A percentile compares a stretch with the other conserved stretches of the same genome.
These are phyloP conservation scores for Chanos chanos DNA, from an alignment of 2,797 vertebrate genomes.

Conservation along the genomic window DNA sequence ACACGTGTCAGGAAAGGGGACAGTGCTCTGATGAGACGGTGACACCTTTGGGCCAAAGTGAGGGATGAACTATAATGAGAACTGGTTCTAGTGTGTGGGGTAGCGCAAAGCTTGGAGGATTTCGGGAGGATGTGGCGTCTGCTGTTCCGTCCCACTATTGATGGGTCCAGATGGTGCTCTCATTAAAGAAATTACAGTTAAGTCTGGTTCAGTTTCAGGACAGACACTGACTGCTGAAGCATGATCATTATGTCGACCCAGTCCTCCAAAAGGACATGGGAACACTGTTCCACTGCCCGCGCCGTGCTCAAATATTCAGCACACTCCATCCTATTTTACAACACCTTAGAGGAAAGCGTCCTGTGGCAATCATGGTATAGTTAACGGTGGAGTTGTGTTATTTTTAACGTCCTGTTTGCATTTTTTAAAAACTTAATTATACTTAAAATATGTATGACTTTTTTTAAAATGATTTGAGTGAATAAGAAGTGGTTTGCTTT, in stretches of 20 bases:
- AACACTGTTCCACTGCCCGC: not conserved
- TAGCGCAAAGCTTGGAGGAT: slow-evolving; percentile 24
- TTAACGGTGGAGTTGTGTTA: no score
- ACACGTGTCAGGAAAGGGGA: slow-evolving; percentile 7
- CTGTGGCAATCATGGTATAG: no score
- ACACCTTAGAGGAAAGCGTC: no score
- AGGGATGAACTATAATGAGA: slow-evolving; percentile 46
- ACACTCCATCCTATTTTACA: not conserved
- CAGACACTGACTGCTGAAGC: slow-evolving; percentile 34
- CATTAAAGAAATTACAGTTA: slow-evolving; percentile 56
- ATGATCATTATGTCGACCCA: slow-evolving; percentile 16
- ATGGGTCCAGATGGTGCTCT: slow-evolving; percentile 58
- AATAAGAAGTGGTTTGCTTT: no score
- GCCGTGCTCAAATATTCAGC: not conserved
- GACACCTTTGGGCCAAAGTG: slow-evolving; percentile 28
- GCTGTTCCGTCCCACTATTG: slow-evolving; percentile 42
- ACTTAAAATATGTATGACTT: no score
- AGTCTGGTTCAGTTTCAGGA: slow-evolving; percentile 44
- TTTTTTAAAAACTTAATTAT: no score
- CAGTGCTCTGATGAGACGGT: slow-evolving; percentile 10
- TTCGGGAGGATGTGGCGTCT: slow-evolving; percentile 5
- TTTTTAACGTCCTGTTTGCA: no score
- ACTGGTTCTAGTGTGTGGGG: slow-evolving; percentile 1
- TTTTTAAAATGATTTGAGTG: no score
- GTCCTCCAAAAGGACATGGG: not conserved